Conservation (phyloP, 2,797 vertebrate genomes). For the Enteromius fasciolatus region DNA sequence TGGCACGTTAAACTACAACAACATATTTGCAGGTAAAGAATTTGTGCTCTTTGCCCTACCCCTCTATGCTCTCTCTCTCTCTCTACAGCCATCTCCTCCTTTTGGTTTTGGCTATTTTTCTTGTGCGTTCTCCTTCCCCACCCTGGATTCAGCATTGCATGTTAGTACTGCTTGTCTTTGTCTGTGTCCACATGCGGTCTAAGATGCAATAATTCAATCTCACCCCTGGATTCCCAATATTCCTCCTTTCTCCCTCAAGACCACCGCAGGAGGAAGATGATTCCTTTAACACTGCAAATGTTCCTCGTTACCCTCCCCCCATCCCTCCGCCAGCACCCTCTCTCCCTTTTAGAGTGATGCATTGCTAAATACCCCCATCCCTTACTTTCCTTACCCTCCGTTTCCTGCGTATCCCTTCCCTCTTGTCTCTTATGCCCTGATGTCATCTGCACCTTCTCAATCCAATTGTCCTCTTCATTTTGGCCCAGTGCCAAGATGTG, state of each 20-base stretch:
- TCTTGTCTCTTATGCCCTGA: constrained; percentile 1
- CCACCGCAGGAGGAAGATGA: constrained; percentile 52
- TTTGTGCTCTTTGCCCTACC: constrained; percentile 7
- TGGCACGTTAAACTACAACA: background rate
- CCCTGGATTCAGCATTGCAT: background rate
- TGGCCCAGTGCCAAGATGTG: constrained; percentile 52
- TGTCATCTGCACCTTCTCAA: constrained; percentile 4
- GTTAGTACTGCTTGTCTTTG: constrained; percentile 25
- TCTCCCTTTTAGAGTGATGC: constrained; percentile 46
- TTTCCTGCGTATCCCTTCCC: constrained; percentile 36
- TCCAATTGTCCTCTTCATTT: constrained; percentile 27
- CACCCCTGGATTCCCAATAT: constrained; percentile 25
- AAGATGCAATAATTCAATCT: constrained; percentile 10
- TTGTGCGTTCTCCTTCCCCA: background rate
- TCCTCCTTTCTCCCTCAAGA: constrained; percentile 36
- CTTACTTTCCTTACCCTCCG: constrained; percentile 33
- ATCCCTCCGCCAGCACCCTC: constrained; percentile 27
- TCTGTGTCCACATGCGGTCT: constrained; percentile 26
- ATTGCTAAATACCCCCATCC: constrained; percentile 45
- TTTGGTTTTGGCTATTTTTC: constrained; percentile 1
- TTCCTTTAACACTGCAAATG: constrained; percentile 61
- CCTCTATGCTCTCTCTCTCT: background rate
- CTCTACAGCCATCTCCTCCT: constrained; percentile 17
- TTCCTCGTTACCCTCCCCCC: constrained; percentile 59
- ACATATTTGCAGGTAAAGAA: constrained; percentile 42